Conservation (phyloP, 2,888 invertebrate genomes). For the Clusia tigrina region DNA sequence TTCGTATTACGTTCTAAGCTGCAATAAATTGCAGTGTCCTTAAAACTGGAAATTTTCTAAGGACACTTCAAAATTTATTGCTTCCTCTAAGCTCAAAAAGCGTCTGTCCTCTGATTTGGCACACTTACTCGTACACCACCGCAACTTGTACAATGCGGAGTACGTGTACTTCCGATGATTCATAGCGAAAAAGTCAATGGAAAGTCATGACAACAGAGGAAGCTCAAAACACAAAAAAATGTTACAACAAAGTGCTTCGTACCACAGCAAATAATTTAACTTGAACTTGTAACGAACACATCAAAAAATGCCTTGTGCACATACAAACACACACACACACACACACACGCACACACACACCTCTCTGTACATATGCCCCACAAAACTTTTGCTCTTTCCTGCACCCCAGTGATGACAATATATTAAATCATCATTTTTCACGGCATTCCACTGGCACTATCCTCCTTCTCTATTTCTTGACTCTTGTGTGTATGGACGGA, state of each 20-base stretch:
- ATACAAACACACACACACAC: not conserved
- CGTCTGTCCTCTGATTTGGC: too few relatives aligned
- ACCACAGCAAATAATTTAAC: slow-evolving; percentile 3
- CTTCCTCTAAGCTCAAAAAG: too few relatives aligned
- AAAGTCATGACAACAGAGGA: slow-evolving; percentile 48
- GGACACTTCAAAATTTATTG: too few relatives aligned
- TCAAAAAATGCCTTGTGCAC: not conserved
- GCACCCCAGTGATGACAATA: not conserved
- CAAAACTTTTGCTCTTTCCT: too few relatives aligned
- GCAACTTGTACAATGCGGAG: not conserved
- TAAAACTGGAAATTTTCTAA: too few relatives aligned
- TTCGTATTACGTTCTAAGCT: too few relatives aligned
- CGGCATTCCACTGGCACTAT: not conserved
- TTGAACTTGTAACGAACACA: slow-evolving; percentile 14
- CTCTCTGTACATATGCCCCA: too few relatives aligned
- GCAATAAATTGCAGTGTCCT: too few relatives aligned
- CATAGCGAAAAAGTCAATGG: slow-evolving; percentile 55
- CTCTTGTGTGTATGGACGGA: too few relatives aligned
- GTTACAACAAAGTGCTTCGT: not conserved
- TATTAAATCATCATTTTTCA: not conserved
- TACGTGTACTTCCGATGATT: too few relatives aligned
- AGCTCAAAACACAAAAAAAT: slow-evolving; percentile 45
- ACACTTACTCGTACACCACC: too few relatives aligned
- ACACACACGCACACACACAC: not conserved
- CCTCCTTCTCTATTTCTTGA: too few relatives aligned